A percentile compares a stretch with the other conserved stretches of the same genome.
phyloP scores from a whole-genome alignment of 2,113 vertebrate genomes.

The Centropus bengalensis region DNA sequence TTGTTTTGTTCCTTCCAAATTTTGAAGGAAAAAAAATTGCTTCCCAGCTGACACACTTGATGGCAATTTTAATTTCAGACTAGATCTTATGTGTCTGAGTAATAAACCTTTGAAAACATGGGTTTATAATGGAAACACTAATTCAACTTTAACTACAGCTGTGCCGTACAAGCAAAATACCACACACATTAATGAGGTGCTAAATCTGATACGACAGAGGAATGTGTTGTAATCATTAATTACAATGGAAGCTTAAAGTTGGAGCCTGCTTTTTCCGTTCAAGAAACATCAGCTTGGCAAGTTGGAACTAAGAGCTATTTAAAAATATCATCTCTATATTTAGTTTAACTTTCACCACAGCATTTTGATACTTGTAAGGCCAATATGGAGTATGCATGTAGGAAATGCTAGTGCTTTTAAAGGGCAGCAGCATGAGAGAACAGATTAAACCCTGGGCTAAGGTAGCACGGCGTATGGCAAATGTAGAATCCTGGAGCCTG shows the following conservation, averaged over 20 bases:
- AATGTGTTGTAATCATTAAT: conserved; percentile 60
- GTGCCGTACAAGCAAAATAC: conserved; percentile 47
- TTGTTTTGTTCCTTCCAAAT: conserved; percentile 27
- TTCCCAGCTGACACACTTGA: conserved; percentile 29
- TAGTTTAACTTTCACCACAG: conserved; percentile 61
- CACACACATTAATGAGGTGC: conserved; percentile 54
- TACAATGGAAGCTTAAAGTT: conserved; percentile 57
- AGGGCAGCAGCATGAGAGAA: conserved; percentile 60
- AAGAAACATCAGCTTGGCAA: conserved; percentile 34
- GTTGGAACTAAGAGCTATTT: conserved; percentile 46
- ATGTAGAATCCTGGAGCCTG: conserved; percentile 6
- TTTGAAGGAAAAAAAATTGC: conserved; percentile 55
- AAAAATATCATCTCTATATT: conserved; percentile 58
- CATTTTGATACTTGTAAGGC: conserved; percentile 58
- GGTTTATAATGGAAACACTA: conserved; percentile 51
- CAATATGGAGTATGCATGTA: conserved; percentile 63
- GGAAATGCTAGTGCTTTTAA: conserved; percentile 65
- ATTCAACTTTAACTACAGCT: conserved; percentile 65
- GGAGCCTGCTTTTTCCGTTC: conserved; percentile 48
- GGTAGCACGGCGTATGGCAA: neutral
- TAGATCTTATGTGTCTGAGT: conserved; percentile 49
- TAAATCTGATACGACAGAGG: conserved; percentile 33
- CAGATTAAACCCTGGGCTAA: conserved; percentile 42
- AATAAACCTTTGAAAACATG: conserved; percentile 65
- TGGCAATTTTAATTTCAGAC: conserved; percentile 63